phyloP scores from a whole-genome alignment of 1,140 invertebrate genomes.

The Acyrthosiphon pisum region DNA sequence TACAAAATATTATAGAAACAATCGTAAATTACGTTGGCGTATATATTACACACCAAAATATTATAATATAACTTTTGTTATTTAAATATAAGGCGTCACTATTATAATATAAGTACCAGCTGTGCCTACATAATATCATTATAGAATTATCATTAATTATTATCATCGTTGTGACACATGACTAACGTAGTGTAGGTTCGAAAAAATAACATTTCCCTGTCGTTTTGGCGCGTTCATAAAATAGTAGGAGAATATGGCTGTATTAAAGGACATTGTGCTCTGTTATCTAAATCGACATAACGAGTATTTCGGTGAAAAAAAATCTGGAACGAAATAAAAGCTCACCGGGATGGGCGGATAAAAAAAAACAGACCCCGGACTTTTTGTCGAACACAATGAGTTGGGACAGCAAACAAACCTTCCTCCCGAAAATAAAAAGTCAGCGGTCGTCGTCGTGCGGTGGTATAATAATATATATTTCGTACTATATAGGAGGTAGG shows the following conservation, averaged over 20 bases:
- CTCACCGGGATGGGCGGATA: background rate
- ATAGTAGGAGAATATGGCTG: background rate
- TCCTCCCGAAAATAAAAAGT: slow-evolving; percentile 3
- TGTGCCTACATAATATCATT: background rate
- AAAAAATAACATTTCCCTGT: background rate
- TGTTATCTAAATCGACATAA: background rate
- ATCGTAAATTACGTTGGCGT: background rate
- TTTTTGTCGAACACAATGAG: slow-evolving; percentile 36
- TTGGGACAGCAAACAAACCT: slow-evolving; percentile 7
- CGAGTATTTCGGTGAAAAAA: background rate
- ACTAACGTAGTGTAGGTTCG: background rate
- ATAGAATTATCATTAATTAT: background rate
- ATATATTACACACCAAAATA: background rate
- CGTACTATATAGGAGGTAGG: background rate
- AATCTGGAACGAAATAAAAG: background rate
- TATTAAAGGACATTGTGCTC: background rate
- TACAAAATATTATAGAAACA: background rate
- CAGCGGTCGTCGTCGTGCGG: background rate
- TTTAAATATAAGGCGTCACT: background rate
- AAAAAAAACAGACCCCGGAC: background rate
- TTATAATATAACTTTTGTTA: background rate
- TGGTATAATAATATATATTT: background rate
- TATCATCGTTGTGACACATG: background rate
- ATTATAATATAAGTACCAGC: background rate
- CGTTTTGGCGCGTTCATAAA: background rate